Evolutionary conservation across 2,888 invertebrate species (phyloP), one percentile per base, ranked within the genome.

Genomic region (Mesorhabditis belari): DNA sequence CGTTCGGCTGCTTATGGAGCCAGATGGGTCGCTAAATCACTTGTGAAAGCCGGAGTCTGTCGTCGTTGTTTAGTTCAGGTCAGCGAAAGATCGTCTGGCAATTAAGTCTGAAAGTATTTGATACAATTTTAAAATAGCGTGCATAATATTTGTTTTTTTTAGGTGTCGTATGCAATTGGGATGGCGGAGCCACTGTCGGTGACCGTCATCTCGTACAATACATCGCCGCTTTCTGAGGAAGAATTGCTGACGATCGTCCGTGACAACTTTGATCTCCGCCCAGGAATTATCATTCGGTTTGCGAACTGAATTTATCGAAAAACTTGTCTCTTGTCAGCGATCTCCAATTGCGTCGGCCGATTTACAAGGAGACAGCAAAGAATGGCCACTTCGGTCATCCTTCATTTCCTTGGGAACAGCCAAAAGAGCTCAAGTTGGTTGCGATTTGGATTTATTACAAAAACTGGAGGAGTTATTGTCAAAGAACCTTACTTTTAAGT

Each of bases 11-110:
- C 96, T 0, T 98, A 98, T 83, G 96, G 96, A 58, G 93, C 94
- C 50, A 88, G 96, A 80, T 98, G 96, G 96, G 95, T 98, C 21
- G 96, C 96, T 76, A 96, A 96, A 85, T 94, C 93, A 17, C 86
- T 96, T 63, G 95, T 96, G 35, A 90, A 89, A 82, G 91, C 91
- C 23, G 92, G 90, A 17, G 88, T 96, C 49, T 95, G 94, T 87
- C 87, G 90, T 79, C 88, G 96, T 75, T 94, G 94, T 83, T 88
- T 96, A 80, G 95, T 96, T 51, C 92, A 92, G 87, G 64, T 64
- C 19, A 62, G 50, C 4, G 60, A 51, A 26, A n/a, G 29, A n/a
- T 12, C 52, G 52, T 19, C 19, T 19, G 12, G 12, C 19, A 19
- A 19, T 12, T 9, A n/a, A n/a, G 12, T 55, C 5, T 5, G n/a